phyloP scores from a whole-genome alignment of 1,140 invertebrate genomes.

The Parapsyche elsis region DNA sequence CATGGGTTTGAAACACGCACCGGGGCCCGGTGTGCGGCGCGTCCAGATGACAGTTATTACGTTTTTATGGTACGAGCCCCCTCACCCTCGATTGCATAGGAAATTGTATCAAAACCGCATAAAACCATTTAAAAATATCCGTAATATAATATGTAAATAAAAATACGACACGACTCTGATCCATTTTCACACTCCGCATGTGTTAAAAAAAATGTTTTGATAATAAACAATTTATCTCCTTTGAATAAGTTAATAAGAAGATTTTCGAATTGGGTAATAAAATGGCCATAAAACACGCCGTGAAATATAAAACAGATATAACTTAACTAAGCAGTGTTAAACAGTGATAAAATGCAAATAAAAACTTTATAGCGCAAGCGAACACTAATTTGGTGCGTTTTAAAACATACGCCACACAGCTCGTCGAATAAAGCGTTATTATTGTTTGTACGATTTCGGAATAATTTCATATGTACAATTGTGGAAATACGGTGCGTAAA shows the following conservation, averaged over 20 bases:
- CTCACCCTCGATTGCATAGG: constrained; percentile 25
- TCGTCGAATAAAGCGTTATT: constrained; percentile 2
- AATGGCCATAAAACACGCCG: constrained; percentile 9
- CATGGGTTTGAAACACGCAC: constrained; percentile 48
- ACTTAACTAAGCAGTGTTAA: constrained; percentile 6
- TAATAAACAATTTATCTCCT: background rate
- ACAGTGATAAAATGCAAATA: constrained; percentile 25
- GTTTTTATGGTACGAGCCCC: constrained; percentile 38
- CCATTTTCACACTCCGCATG: background rate
- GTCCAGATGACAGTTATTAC: constrained; percentile 49
- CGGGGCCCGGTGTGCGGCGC: constrained; percentile 1
- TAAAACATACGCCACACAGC: background rate
- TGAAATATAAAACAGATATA: constrained; percentile 26
- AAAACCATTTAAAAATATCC: constrained; percentile 11
- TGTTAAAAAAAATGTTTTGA: background rate
- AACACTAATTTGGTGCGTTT: background rate
- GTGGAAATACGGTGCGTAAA: background rate
- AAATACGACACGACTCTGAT: background rate
- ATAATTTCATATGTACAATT: background rate
- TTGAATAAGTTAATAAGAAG: constrained; percentile 15
- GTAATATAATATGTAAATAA: constrained; percentile 9
- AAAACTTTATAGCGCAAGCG: constrained; percentile 18
- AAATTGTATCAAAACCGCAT: constrained; percentile 35
- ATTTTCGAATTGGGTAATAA: constrained; percentile 1
- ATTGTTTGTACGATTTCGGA: background rate